These are phyloP conservation scores for Telenomus remus DNA, from an alignment of 1,140 invertebrate species.

Conservation along the genomic window DNA sequence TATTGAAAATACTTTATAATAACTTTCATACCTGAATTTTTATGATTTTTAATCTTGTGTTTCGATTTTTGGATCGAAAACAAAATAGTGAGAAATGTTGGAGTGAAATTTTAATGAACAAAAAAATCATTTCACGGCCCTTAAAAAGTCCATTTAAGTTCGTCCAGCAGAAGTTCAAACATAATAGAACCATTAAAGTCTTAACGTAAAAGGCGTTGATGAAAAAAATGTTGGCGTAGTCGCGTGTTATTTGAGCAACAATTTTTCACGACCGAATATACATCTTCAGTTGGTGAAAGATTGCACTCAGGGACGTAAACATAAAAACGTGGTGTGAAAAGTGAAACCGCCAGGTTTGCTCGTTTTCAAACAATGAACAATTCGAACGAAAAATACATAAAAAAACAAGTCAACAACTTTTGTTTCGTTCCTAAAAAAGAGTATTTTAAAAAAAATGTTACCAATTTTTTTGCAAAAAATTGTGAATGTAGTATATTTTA, in stretches of 20 bases:
- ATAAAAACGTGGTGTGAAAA: neutral
- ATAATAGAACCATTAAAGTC: slow-evolving; percentile 29
- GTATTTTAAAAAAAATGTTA: too few species aligned
- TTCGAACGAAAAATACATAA: too few species aligned
- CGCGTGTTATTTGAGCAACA: neutral
- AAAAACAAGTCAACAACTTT: neutral
- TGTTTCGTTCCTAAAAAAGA: neutral
- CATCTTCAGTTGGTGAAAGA: slow-evolving; percentile 2
- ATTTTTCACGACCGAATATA: neutral
- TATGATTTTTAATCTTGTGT: too few species aligned
- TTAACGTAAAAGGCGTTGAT: slow-evolving; percentile 21
- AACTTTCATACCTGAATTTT: too few species aligned
- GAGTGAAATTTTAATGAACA: too few species aligned
- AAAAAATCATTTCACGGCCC: too few species aligned
- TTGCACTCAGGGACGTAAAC: slow-evolving; percentile 3
- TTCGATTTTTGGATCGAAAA: too few species aligned
- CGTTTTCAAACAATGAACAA: too few species aligned
- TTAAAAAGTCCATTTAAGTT: slow-evolving; percentile 10
- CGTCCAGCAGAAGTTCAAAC: slow-evolving; percentile 9
- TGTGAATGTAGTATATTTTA: too few species aligned
- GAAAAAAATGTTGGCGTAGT: slow-evolving; percentile 5
- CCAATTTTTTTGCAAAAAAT: neutral
- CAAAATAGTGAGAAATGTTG: too few species aligned
- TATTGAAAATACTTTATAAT: too few species aligned
- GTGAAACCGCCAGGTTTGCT: neutral